A percentile compares a stretch with the other conserved stretches of the same genome.
Evolutionary conservation across 2,888 invertebrate species (phyloP).

Genomic region (Eugnorisma glareosa): DNA sequence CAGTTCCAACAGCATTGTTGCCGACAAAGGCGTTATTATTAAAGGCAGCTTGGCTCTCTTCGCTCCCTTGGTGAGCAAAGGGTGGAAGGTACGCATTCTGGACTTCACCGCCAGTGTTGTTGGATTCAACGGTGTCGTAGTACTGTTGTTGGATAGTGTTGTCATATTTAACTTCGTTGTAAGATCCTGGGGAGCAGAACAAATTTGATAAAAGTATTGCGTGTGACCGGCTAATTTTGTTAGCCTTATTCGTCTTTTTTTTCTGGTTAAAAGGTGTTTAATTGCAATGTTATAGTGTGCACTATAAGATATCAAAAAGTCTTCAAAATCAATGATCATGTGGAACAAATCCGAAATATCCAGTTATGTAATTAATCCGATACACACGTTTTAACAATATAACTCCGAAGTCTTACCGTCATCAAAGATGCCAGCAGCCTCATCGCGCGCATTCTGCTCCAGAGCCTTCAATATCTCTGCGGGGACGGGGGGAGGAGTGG

Average conservation of each 20-base stretch:
- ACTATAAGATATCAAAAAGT: not conserved
- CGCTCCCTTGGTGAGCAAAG: constrained; percentile 57
- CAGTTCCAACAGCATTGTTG: constrained; percentile 18
- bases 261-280: not conserved
- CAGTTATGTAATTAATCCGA: not conserved
- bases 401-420: constrained; percentile 76
- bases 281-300: not conserved
- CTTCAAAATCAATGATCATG: not conserved
- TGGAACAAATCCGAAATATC: not conserved
- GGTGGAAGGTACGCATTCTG: constrained; percentile 80
- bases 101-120: too few relatives aligned
- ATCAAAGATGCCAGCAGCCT: constrained; percentile 86
- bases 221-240: not conserved
- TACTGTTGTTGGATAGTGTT: constrained; percentile 46
- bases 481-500: constrained; percentile 85
- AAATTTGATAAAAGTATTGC: not conserved
- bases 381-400: not conserved
- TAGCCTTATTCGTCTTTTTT: not conserved
- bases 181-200: constrained; percentile 76
- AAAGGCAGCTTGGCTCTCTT: constrained; percentile 24
- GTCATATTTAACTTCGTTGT: constrained; percentile 72
- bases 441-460: constrained; percentile 86
- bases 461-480: constrained; percentile 84
- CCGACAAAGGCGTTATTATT: constrained; percentile 57
- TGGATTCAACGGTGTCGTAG: constrained; percentile 38